Evolutionary conservation across 1,140 invertebrate species (phyloP).

Genomic region (Popillia japonica): DNA sequence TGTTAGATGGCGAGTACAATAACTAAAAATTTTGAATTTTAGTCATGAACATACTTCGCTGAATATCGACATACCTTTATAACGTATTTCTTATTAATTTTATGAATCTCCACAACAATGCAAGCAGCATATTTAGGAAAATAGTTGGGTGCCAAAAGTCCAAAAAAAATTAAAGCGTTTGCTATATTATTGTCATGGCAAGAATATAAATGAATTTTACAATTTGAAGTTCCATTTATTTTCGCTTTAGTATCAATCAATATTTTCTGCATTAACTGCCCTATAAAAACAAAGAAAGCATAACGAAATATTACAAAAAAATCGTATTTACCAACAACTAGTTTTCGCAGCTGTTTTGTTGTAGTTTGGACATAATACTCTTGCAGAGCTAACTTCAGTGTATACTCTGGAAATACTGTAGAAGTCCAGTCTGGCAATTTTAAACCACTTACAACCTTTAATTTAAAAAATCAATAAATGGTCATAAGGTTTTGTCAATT

Average conservation of each 20-base stretch:
- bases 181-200: conserved; percentile 78
- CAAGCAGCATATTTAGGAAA: conserved; percentile 66
- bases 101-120: conserved; percentile 49
- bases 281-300: not conserved
- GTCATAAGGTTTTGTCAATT: not conserved
- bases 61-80: not conserved
- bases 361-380: not conserved
- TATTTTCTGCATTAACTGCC: not conserved
- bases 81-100: conserved; percentile 42
- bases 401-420: not conserved
- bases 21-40: not conserved
- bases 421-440: conserved; percentile 11
- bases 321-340: not conserved
- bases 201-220: conserved; percentile 68
- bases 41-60: not conserved
- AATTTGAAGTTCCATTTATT: conserved; percentile 23
- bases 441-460: not conserved
- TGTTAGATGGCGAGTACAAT: not conserved
- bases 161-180: conserved; percentile 70
- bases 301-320: not conserved
- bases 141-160: conserved; percentile 70
- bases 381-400: not conserved
- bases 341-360: not conserved
- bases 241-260: conserved; percentile 9
- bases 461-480: not conserved